Evolutionary conservation across 37 sponge, comb jelly and placozoan species (phyloP).

Genomic region (Amphimedon queenslandica): DNA sequence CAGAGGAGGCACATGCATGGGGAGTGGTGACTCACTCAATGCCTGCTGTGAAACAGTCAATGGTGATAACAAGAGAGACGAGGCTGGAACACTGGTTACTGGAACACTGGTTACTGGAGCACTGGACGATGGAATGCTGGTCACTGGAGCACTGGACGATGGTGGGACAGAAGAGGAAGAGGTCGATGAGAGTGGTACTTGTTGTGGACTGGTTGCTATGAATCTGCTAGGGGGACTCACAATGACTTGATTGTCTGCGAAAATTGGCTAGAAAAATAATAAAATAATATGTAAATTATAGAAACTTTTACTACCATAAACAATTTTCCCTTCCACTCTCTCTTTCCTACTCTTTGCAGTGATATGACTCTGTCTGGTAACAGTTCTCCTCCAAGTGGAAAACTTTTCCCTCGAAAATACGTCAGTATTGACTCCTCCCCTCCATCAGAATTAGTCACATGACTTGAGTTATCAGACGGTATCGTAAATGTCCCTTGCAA

Average conservation of each 20-base stretch:
- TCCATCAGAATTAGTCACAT: background rate
- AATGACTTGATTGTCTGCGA: constrained; percentile 24
- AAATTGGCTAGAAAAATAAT: constrained; percentile 24
- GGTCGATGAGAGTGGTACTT: background rate
- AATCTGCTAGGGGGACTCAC: constrained; percentile 21
- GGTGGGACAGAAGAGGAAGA: background rate
- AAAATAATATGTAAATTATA: background rate
- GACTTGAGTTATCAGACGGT: too few relatives aligned
- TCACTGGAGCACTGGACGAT: too few relatives aligned
- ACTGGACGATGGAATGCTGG: too few relatives aligned
- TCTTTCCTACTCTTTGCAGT: too few relatives aligned
- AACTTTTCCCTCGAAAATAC: background rate
- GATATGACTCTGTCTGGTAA: background rate
- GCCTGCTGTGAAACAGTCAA: background rate
- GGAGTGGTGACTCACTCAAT: too few relatives aligned
- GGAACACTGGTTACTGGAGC: too few relatives aligned
- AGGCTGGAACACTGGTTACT: too few relatives aligned
- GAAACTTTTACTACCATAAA: too few relatives aligned
- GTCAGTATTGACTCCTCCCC: background rate
- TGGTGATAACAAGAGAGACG: background rate
- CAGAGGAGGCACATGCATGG: background rate
- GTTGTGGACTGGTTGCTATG: background rate
- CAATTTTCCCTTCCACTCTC: too few relatives aligned
- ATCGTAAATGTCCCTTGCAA: background rate
- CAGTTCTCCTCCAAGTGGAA: background rate